These are phyloP conservation scores for Struthidea cinerea DNA, from an alignment of 2,113 vertebrate species.

Conservation along the genomic window DNA sequence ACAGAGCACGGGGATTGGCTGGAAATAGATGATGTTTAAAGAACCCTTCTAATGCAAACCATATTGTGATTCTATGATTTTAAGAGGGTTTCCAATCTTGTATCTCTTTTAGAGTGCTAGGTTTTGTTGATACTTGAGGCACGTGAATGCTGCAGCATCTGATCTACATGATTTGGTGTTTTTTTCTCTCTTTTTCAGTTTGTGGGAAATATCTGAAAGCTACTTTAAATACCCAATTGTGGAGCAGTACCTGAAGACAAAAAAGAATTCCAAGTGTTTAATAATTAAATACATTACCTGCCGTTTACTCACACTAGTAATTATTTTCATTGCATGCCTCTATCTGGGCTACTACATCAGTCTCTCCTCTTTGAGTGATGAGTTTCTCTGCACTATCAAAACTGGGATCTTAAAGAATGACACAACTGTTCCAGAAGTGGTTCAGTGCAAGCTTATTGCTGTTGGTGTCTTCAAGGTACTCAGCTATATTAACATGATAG, in stretches of 20 bases:
- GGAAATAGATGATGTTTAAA: neutral
- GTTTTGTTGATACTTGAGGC: neutral
- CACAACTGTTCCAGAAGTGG: conserved; percentile 71
- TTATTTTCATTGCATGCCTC: conserved; percentile 77
- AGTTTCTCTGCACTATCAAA: conserved; percentile 88
- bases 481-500: conserved; percentile 85
- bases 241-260: conserved; percentile 93
- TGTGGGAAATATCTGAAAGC: conserved; percentile 83
- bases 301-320: conserved; percentile 78
- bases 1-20: rapidly evolving
- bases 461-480: conserved; percentile 91
- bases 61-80: neutral
- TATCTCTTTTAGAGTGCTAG: neutral
- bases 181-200: conserved; percentile 61
- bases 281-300: conserved; percentile 85
- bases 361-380: conserved; percentile 84
- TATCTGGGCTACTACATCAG: conserved; percentile 90
- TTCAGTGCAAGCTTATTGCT: conserved; percentile 92
- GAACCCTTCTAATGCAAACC: neutral
- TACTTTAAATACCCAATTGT: conserved; percentile 92
- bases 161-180: neutral
- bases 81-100: neutral
- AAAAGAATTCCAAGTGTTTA: conserved; percentile 76
- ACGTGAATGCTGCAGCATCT: neutral
- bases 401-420: conserved; percentile 85